A percentile compares a stretch with the other conserved stretches of the same genome.
Evolutionary conservation across 23 tunicate species (phyloP).

Genomic region (Ascidia mentula): DNA sequence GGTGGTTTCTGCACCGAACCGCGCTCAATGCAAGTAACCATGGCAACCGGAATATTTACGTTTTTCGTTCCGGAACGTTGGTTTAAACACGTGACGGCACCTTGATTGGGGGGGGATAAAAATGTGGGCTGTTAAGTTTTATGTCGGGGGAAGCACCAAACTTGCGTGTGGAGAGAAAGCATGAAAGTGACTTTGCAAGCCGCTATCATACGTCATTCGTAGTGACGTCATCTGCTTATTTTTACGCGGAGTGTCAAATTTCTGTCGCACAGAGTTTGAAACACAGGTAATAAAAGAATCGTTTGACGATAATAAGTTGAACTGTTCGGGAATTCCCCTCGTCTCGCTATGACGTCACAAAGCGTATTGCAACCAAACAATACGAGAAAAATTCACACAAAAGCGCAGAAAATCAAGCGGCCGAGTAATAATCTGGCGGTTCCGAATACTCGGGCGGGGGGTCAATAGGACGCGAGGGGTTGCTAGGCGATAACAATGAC

Average conservation of each 20-base stretch:
- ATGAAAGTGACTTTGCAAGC: not conserved
- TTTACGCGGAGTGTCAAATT: not conserved
- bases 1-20: too few relatives aligned
- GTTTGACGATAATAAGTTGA: not conserved
- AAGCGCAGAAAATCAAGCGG: not conserved
- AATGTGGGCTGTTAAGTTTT: too few relatives aligned
- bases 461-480: not conserved
- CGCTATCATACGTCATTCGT: not conserved
- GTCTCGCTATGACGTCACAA: not conserved
- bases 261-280: not conserved
- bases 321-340: not conserved
- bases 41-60: too few relatives aligned
- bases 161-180: too few relatives aligned
- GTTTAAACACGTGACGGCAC: too few relatives aligned
- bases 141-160: too few relatives aligned
- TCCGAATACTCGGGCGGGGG: slow-evolving; percentile 16
- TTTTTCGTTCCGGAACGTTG: too few relatives aligned
- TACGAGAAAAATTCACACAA: not conserved
- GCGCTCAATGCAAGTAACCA: too few relatives aligned
- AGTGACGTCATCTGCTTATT: not conserved
- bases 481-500: slow-evolving; percentile 6
- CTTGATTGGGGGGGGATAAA: too few relatives aligned
- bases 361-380: not conserved
- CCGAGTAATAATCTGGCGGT: slow-evolving; percentile 18
- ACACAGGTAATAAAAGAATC: not conserved